Evolutionary conservation across 2,113 vertebrate species (phyloP).

Genomic region (Tachysurus vachellii): DNA sequence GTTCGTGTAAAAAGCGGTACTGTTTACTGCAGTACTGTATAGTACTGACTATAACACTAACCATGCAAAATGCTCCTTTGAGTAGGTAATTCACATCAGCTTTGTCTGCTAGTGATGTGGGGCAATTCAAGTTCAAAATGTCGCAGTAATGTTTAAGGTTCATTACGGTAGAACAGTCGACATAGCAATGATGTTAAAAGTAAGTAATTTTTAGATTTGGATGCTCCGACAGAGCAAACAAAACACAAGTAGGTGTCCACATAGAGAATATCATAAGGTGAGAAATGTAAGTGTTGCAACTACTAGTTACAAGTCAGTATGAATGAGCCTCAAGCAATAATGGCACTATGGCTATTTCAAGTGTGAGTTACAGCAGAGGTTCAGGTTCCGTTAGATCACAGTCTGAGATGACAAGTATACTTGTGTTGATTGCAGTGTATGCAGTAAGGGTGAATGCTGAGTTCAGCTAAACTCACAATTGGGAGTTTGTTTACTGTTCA

Average conservation of each 20-base stretch:
- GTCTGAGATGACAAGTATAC: not conserved
- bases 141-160: not conserved
- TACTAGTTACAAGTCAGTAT: no score
- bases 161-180: not conserved
- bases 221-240: not conserved
- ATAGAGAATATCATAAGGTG: no score
- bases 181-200: not conserved
- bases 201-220: not conserved
- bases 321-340: not conserved
- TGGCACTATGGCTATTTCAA: not conserved
- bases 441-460: no score
- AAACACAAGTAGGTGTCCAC: not conserved
- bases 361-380: not conserved
- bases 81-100: not conserved
- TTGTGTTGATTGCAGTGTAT: not conserved
- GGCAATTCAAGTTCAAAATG: not conserved
- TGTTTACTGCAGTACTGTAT: no score
- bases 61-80: not conserved
- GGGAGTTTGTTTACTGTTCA: no score
- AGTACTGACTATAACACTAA: not conserved
- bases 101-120: not conserved
- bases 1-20: not conserved
- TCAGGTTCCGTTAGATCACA: no score
- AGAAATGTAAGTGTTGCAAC: no score
- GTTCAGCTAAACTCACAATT: no score